Percentiles rank a stretch among this genome's conserved stretches.
These are phyloP conservation scores for Drosophila demipolita DNA, from an alignment of 2,888 invertebrate genomes.

Conservation along the genomic window DNA sequence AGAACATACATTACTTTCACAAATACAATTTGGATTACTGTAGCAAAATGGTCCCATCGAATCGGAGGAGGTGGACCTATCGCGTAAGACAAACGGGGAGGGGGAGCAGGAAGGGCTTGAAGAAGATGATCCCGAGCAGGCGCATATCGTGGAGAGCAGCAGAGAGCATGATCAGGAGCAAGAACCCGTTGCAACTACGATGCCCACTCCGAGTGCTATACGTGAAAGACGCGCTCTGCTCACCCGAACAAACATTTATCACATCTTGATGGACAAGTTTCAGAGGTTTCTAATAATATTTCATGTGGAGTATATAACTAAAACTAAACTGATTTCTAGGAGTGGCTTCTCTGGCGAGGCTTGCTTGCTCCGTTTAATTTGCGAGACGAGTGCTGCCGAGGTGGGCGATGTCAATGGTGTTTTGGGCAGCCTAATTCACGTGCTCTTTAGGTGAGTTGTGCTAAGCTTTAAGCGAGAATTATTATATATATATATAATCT, in stretches of 20 bases:
- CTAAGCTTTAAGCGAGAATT: fast-evolving
- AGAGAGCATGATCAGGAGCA: conserved; percentile 6
- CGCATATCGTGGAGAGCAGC: conserved; percentile 1
- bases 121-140: not conserved
- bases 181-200: conserved; percentile 5
- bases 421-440: conserved; percentile 88
- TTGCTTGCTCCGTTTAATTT: conserved; percentile 89
- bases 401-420: conserved; percentile 87
- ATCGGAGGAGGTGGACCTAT: conserved; percentile 52
- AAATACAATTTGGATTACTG: conserved; percentile 3
- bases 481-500: no score
- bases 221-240: conserved; percentile 60
- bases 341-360: conserved; percentile 86
- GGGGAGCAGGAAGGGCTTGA: not conserved
- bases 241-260: conserved; percentile 73
- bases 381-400: conserved; percentile 86
- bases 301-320: not conserved
- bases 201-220: not conserved
- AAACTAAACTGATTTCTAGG: conserved; percentile 47
- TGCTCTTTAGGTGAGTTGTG: conserved; percentile 88
- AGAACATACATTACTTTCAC: conserved; percentile 18
- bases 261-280: conserved; percentile 70
- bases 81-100: conserved; percentile 45
- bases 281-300: conserved; percentile 48
- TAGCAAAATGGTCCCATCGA: conserved; percentile 74